A percentile compares a stretch with the other conserved stretches of the same genome.
phyloP scores from a whole-genome alignment of 2,113 vertebrate genomes.

The Eclectus roratus region DNA sequence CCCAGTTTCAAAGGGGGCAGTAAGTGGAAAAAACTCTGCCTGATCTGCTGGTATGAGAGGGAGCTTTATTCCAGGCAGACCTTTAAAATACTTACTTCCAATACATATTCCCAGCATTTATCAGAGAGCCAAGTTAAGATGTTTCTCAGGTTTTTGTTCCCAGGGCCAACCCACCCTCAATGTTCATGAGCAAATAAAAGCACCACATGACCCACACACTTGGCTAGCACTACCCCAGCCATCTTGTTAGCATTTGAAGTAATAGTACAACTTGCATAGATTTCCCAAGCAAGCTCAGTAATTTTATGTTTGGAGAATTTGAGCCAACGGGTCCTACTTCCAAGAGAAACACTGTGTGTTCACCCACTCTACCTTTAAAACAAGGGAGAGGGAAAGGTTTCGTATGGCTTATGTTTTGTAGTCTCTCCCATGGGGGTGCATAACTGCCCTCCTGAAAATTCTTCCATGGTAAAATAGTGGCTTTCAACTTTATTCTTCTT shows the following conservation, averaged over 20 bases:
- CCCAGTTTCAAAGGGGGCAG: not conserved
- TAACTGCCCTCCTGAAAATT: not conserved
- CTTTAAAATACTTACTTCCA: not conserved
- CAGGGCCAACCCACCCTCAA: conserved; percentile 9
- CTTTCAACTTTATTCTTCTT: not conserved
- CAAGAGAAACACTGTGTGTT: conserved; percentile 6
- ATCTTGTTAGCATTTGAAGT: conserved; percentile 45
- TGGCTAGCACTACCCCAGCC: conserved; percentile 18
- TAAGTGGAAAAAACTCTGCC: not conserved
- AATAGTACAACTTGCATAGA: not conserved
- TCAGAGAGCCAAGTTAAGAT: conserved; percentile 17
- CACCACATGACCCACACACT: not conserved
- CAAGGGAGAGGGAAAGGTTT: not conserved
- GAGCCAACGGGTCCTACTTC: conserved; percentile 28
- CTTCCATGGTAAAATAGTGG: not conserved
- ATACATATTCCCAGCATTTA: not conserved
- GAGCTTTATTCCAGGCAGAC: not conserved
- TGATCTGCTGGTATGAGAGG: not conserved
- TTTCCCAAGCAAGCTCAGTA: conserved; percentile 30
- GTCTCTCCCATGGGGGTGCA: not conserved
- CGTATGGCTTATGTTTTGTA: not conserved
- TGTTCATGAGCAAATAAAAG: conserved; percentile 53
- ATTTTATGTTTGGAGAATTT: conserved; percentile 14
- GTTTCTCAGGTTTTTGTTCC: conserved; percentile 28
- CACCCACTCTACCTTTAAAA: conserved; percentile 8